A percentile compares a stretch with the other conserved stretches of the same genome.
Conservation (phyloP, 2,797 vertebrate species). For the Neosalanx taihuensis region DNA sequence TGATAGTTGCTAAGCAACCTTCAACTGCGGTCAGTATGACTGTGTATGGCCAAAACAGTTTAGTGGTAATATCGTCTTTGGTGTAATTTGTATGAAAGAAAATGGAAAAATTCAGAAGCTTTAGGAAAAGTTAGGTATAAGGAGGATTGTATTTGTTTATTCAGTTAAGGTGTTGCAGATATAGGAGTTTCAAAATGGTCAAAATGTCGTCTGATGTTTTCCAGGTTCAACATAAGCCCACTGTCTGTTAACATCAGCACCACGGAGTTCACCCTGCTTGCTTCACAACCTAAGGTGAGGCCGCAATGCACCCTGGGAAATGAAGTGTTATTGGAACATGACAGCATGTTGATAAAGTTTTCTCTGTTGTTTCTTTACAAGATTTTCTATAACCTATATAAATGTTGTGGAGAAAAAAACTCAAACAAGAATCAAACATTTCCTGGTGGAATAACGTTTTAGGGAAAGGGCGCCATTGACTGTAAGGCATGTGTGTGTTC, state of each 20-base stretch:
- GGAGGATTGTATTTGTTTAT: no score
- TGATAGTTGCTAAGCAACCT: no score
- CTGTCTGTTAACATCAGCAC: conserved; percentile 87
- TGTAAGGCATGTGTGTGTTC: neutral
- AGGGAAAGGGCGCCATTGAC: neutral
- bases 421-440: no score
- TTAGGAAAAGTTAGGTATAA: no score
- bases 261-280: conserved; percentile 84
- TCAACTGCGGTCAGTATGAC: no score
- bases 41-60: no score
- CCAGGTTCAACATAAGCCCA: conserved; percentile 80
- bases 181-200: no score
- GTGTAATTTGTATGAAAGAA: no score
- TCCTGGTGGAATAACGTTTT: neutral
- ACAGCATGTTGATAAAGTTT: neutral
- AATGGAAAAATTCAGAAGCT: no score
- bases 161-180: no score
- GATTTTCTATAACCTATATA: neutral
- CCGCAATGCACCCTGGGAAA: conserved; percentile 5
- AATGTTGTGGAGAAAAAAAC: no score
- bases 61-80: no score
- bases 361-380: neutral
- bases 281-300: conserved; percentile 65
- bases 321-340: neutral
- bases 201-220: conserved; percentile 26